Base-by-base conservation (phyloP, 2,113 vertebrate species). In the Brachypodius melanocephalos region DNA sequence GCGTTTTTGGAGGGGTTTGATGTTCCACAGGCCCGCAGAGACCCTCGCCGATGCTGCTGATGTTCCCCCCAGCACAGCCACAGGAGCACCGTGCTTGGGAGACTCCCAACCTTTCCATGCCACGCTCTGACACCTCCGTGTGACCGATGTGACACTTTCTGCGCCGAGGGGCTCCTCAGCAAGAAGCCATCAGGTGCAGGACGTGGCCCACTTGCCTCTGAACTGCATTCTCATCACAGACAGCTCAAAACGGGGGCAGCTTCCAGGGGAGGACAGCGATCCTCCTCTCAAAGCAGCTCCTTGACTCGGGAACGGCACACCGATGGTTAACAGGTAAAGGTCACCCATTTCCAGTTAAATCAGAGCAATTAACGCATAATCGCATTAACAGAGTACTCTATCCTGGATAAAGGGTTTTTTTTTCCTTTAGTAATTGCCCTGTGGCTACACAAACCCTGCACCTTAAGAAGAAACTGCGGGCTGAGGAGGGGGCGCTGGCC, bases 1-100 rank as follows among this genome's bases (percentile, higher is more conserved):
- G 93, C 72, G 55, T 85, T 98, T 98, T 98, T 98, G 92, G n/a
- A 71, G 20, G 93, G 95, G 90, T 97, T 97, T 98, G 98, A 98
- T 97, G 97, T 96, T 96, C 91, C 80, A 51, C 97, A 96, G 97
- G 74, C 96, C 45, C 91, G 55, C 51, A 51, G 95, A 95, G 94
- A 93, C 93, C 57, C 36, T 68, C 0, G 8, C 74, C 6, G 12
- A 1, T 28, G 71, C 90, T 89, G 92, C 34, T 26, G 78, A 48
- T 45, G 6, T 8, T 8, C n/a, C 62, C 67, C 85, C 73, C 24
- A 7, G 32, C 71, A 10, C 38, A 43, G 89, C 1, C 0, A 8
- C 58, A 4, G 5, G 15, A 80, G 29, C 43, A 4, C 17, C 1
- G 0, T 0, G 0, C n/a, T 40, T 34, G 29, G 72, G 55, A 71